These are phyloP conservation scores for Tipula unca DNA, from an alignment of 2,888 invertebrate species.

Conservation along the genomic window DNA sequence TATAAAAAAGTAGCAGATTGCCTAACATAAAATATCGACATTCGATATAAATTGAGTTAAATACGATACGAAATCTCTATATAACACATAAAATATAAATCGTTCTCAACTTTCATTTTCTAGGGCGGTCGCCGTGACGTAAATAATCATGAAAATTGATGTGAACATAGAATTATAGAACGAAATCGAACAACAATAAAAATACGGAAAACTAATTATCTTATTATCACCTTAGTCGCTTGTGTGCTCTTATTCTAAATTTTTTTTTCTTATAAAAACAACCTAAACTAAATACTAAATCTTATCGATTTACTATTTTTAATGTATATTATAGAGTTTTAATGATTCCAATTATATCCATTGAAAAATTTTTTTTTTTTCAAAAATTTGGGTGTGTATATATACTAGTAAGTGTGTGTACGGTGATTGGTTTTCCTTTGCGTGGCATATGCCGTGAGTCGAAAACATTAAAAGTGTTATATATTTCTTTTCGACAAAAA, in stretches of 20 bases:
- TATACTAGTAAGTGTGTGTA: not conserved
- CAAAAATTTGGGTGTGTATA: not conserved
- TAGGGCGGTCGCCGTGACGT: not conserved
- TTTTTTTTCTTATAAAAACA: not conserved
- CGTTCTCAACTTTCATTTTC: not conserved
- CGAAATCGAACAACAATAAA: not conserved
- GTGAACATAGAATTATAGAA: not conserved
- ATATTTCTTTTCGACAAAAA: not conserved
- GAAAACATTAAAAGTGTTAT: not conserved
- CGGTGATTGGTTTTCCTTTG: not conserved
- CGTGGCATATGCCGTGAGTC: not conserved
- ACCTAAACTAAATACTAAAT: not conserved
- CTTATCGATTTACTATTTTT: not conserved
- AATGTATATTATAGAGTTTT: not conserved
- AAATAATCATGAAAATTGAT: not conserved
- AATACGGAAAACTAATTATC: not conserved
- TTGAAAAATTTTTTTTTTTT: not conserved
- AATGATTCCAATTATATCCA: not conserved
- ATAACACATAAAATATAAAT: not conserved
- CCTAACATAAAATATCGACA: not conserved
- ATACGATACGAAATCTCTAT: not conserved
- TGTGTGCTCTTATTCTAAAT: not conserved
- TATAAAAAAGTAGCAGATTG: not conserved
- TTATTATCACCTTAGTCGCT: not conserved
- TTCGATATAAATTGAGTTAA: not conserved